Evolutionary conservation across 1,140 invertebrate genomes (phyloP), one percentile per base, ranked within the genome.

Genomic region (Goniozus legneri): DNA sequence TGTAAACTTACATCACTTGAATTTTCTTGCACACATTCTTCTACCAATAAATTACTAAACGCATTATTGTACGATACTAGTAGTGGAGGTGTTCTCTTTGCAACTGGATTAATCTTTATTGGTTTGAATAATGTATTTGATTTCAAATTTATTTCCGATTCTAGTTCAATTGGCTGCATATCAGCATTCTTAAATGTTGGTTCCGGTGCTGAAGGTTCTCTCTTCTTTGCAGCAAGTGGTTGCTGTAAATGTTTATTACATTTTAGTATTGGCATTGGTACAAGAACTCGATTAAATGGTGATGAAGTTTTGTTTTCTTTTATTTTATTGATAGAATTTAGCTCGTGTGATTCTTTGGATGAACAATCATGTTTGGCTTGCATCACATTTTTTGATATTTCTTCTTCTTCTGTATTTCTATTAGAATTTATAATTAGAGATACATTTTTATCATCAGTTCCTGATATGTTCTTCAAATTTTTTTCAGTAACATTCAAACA

Each of bases 241-340:
- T 62, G 55, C 20, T 62, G 64, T 1, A 69, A 35, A 8, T 62
- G 43, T 42, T 67, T 70, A 35, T 67, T 67, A 2, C 49, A 55
- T 31, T 54, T 67, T 0, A 69, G 22, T 13, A 69, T 62, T 0
- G 57, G 21, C 0, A 36, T 55, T 3, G 65, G 67, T 0, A 70
- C 59, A 8, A 68, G 49, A 7, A 55, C 51, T 43, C 50, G 60
- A 20, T 65, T 65, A 6, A 68, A 58, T 2, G 62, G 37, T 2
- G 62, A 65, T 8, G 67, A 62, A 41, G 68, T 60, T 47, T 65
- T 69, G 43, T 65, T 67, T 1, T n/a, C 15, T 20, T 67, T 58
- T 36, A 60, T 60, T n/a, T n/a, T n/a, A n/a, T n/a, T n/a, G n/a
- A n/a, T n/a, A n/a, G n/a, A n/a, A n/a, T n/a, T n/a, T n/a, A n/a